Evolutionary conservation across 2,888 invertebrate species (phyloP).

Genomic region (Lucinisca nassula): DNA sequence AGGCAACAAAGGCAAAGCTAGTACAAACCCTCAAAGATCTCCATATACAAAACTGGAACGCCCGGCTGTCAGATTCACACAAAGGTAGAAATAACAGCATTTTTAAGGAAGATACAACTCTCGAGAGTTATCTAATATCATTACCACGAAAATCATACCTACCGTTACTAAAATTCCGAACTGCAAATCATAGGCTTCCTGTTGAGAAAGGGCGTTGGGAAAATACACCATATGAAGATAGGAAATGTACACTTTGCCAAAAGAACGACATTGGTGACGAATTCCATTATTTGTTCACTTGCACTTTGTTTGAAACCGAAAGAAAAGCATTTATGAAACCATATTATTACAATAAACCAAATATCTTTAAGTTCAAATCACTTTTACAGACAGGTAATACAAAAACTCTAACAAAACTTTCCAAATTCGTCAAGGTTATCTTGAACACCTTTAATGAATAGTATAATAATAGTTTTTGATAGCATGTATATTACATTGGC

Average conservation of each 20-base stretch:
- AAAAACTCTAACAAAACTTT: slow-evolving; percentile 64
- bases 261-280: slow-evolving; percentile 19
- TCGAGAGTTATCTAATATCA: not conserved
- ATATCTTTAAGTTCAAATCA: not conserved
- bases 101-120: not conserved
- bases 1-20: not conserved
- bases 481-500: too few relatives aligned
- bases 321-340: slow-evolving; percentile 2
- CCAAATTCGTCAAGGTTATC: not conserved
- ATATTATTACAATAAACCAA: slow-evolving; percentile 2
- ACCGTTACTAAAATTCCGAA: slow-evolving; percentile 9
- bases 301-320: slow-evolving; percentile 6
- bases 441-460: not conserved
- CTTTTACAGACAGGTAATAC: slow-evolving; percentile 88
- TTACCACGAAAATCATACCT: not conserved
- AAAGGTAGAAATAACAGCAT: not conserved
- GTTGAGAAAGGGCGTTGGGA: slow-evolving; percentile 25
- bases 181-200: slow-evolving; percentile 25
- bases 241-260: slow-evolving; percentile 26
- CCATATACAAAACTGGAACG: not conserved
- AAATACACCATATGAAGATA: slow-evolving; percentile 19
- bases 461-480: too few relatives aligned
- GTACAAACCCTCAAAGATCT: not conserved
- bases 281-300: slow-evolving; percentile 29
- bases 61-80: not conserved